Percentiles rank a stretch among this genome's conserved stretches.
Evolutionary conservation across 2,888 invertebrate genomes (phyloP).

Genomic region (Eupithecia centaureata): DNA sequence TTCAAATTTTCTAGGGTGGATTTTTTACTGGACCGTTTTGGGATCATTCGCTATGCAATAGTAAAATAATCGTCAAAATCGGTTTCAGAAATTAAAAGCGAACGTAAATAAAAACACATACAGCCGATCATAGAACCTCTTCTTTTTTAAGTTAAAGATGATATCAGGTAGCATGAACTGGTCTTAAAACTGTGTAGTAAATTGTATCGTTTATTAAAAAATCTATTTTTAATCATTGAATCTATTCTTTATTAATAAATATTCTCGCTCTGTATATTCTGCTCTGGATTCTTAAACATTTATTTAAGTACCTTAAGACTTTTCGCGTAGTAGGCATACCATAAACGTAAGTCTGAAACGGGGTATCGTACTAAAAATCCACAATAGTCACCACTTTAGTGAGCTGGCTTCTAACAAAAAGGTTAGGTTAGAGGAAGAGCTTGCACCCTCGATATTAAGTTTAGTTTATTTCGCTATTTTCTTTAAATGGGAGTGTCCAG

Average conservation of each 20-base stretch:
- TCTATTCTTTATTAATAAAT: no score
- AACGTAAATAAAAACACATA: no score
- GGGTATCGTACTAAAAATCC: not conserved
- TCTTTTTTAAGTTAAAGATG: no score
- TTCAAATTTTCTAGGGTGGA: no score
- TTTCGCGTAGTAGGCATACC: not conserved
- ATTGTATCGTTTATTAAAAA: not conserved
- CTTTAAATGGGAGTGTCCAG: not conserved
- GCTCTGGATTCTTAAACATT: not conserved
- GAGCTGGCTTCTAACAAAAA: not conserved
- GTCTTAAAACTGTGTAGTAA: not conserved
- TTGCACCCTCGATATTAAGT: not conserved
- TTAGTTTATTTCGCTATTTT: not conserved
- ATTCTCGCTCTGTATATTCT: not conserved
- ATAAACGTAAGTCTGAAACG: constrained; percentile 2
- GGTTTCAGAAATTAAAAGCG: no score
- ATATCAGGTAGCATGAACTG: not conserved
- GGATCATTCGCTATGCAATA: no score
- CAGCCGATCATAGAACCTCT: no score
- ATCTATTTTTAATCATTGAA: no score
- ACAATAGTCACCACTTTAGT: not conserved
- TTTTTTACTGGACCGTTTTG: no score
- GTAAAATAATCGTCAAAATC: no score
- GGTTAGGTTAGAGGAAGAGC: not conserved
- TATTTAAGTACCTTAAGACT: not conserved